Evolutionary conservation across 1,140 invertebrate species (phyloP), one percentile per base, ranked within the genome.

Genomic region (Episyrphus balteatus): DNA sequence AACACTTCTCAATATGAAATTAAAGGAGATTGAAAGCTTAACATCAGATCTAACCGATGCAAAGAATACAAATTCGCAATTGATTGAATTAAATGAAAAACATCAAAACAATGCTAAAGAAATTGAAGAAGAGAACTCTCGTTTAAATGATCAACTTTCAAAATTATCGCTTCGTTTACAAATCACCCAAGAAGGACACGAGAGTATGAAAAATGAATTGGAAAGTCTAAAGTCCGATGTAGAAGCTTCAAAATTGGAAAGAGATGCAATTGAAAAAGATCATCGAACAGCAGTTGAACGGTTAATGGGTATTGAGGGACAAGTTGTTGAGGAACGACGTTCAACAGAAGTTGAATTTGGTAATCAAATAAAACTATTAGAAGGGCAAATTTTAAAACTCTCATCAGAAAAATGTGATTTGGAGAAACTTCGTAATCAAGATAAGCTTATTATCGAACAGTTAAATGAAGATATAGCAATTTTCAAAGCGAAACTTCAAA

Each of bases 101-200:
- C 32, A 46, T n/a, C 34, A 49, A 44, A 15, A 17, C 17, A 44
- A 49, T 37, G 18, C 37, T 21, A 13, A 44, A 3, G 14, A 44
- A 11, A 21, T 52, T 10, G 42, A 42, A n/a, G 48, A 53, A 31
- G 37, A 53, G 13, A 50, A 53, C 15, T 31, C 41, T 1, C 19
- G 37, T 37, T 36, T 53, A 8, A 46, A 18, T 18, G 51, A 53
- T 47, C 42, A 53, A 32, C 26, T 53, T 2, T 50, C 51, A n/a
- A 53, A 53, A 42, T n/a, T 47, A 14, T 36, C 42, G 2, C n/a
- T 47, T 1, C 15, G 34, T 0, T 31, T 53, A 10, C 34, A 53
- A 36, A 53, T 53, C 19, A 41, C 44, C n/a, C 34, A 43, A 32
- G 41, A 42, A 9, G 47, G 37, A 39, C 38, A 41, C 11, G 45